phyloP scores from a whole-genome alignment of 2,113 vertebrate species.

The Dipodomys spectabilis region DNA sequence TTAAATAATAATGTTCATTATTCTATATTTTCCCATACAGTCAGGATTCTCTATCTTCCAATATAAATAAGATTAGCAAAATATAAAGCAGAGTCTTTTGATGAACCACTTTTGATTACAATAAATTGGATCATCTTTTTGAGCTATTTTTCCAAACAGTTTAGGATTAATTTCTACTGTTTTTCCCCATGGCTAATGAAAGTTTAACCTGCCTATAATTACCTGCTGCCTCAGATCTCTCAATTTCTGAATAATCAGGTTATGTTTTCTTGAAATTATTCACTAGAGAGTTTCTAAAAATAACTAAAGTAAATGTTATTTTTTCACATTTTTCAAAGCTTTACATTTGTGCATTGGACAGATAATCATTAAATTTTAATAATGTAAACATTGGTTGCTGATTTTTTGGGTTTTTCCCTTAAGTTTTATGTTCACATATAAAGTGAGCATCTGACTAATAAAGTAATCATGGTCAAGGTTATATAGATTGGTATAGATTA shows the following conservation, averaged over 20 bases:
- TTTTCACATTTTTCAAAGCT: not conserved
- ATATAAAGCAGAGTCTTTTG: not conserved
- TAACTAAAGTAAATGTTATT: conserved; percentile 59
- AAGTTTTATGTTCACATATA: not conserved
- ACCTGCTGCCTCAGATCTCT: conserved; percentile 27
- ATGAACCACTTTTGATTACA: conserved; percentile 55
- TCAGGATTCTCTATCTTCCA: not conserved
- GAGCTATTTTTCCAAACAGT: conserved; percentile 25
- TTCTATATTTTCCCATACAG: not conserved
- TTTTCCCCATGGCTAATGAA: conserved; percentile 40
- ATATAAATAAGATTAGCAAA: conserved; percentile 37
- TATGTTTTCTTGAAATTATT: conserved; percentile 59
- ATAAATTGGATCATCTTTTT: conserved; percentile 46
- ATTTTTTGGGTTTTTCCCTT: conserved; percentile 22
- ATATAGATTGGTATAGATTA: not conserved
- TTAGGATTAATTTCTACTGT: conserved; percentile 35
- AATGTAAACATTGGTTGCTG: conserved; percentile 18
- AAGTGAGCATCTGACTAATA: not conserved
- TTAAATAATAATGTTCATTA: not conserved
- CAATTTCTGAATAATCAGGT: conserved; percentile 57
- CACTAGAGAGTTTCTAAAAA: conserved; percentile 64
- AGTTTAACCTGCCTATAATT: conserved; percentile 68
- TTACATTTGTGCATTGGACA: not conserved
- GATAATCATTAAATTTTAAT: conserved; percentile 43
- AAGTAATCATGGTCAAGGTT: not conserved